Evolutionary conservation across 2,888 invertebrate genomes (phyloP), one percentile per base, ranked within the genome.

Genomic region (Sinodicranocentrus sp.): DNA sequence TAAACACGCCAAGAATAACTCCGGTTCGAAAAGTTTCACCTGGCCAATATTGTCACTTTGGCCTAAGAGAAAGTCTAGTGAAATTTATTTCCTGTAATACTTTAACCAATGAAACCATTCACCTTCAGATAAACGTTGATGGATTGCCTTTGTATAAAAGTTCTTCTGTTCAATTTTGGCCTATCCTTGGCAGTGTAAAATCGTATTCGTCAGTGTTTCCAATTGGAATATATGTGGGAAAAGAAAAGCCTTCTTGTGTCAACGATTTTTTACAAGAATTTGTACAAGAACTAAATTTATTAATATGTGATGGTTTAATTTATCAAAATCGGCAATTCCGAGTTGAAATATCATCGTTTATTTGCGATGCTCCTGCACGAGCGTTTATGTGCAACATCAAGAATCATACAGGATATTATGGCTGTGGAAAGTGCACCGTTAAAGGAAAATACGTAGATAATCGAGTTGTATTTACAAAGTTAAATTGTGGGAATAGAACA

Each of bases 301-400:
- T 54, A 15, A 13, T 25, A 33, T 0, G 3, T 17, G 52, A 71
- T 6, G 71, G 71, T 17, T 8, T 71, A 52, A 5, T 13, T 1
- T 0, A 26, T 1, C 15, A 54, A 1, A 25, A 13, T 5, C 1
- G 3, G 1, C 13, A 1, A 0, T 3, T 5, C 15, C 6, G 2
- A n/a, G 2, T n/a, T n/a, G 2, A n/a, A 2, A 48, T 48, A 48
- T 48, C 48, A 48, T 6, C 5, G n/a, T 63, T 83, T 6, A 72
- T 83, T 13, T 83, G 77, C 54, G 83, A 83, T 21, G 77, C 83
- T n/a, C 83, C 83, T 0, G 83, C 77, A 13, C 19, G 77, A 17
- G 61, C 83, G 0, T 83, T 26, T n/a, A 72, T 83, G n/a, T 54
- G 19, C 2, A 0, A 15, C 0, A 67, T 78, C 2, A 83, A 83